Evolutionary conservation across 2,888 invertebrate species (phyloP), one percentile per base, ranked within the genome.

Genomic region (Thereva unica): DNA sequence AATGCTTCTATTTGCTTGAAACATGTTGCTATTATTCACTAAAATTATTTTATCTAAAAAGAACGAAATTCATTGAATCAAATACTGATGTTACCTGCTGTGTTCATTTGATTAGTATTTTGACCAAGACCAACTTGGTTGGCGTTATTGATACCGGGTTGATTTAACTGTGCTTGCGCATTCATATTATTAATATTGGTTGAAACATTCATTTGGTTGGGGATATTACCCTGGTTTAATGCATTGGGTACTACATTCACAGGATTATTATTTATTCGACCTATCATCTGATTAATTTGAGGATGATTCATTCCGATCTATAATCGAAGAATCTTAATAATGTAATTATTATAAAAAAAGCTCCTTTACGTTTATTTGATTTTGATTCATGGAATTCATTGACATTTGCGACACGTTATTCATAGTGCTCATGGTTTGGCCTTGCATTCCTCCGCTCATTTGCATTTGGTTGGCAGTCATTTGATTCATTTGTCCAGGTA

Each of bases 1-100:
- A 0, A 89, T 47, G 49, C 87, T 88, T 0, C 92, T 82, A 65
- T 84, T 78, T 1, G 79, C 81, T 2, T 78, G 76, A 72, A 85
- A 85, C 68, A 84, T 83, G 40, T 82, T 82, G 5, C 81, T 74
- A 72, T 84, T 78, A 3, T 76, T 78, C 75, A 82, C 80, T 40
- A 79, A 73, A 77, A 77, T 77, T 23, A 23, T 23, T 23, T 23
- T 23, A 23, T 23, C 23, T 23, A 23, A 1, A 23, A 2, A 23
- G 2, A 23, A 23, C 1, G 23, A 23, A 23, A 1, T 23, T 1
- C 23, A 23, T 23, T 23, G 23, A 23, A 23, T 23, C 23, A 23
- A 23, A 23, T 23, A 23, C 23, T 23, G 23, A 23, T 23, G 23
- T 23, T 68, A 68, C 69, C 68, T 55, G 66, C 66, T 41, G 69